These are phyloP conservation scores for Oceanites oceanicus DNA, from an alignment of 2,113 vertebrate genomes.

Conservation along the genomic window DNA sequence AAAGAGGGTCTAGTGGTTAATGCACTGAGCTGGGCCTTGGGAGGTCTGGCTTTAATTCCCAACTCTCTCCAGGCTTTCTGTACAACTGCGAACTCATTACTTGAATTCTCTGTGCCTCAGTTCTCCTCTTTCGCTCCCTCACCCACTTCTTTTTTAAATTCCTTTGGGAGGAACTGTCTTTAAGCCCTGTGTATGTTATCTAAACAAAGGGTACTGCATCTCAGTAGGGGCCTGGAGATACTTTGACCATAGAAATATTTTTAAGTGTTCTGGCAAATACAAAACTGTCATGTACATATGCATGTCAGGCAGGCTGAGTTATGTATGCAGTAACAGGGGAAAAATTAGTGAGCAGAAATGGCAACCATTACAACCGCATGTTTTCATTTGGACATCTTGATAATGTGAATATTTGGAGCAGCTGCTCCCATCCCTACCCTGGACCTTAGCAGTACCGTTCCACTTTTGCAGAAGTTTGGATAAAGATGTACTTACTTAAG, in stretches of 20 bases:
- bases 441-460: background rate
- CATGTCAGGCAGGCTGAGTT: conserved; percentile 4
- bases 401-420: background rate
- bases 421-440: background rate
- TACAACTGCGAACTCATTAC: background rate
- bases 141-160: background rate
- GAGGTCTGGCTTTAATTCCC: conserved; percentile 35
- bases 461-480: background rate
- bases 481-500: background rate
- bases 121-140: background rate
- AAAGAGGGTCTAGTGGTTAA: conserved; percentile 22
- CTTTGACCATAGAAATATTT: background rate
- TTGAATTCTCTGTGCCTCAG: conserved; percentile 25
- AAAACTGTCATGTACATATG: background rate
- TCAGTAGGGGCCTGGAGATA: background rate
- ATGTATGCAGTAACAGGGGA: background rate
- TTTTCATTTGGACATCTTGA: conserved; percentile 12
- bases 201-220: background rate
- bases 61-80: background rate
- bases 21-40: background rate
- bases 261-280: conserved; percentile 8
- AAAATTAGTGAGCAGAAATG: conserved; percentile 25
- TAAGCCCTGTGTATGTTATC: background rate
- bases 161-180: background rate
- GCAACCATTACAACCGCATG: background rate